Conservation (phyloP, 2,113 vertebrate genomes). For the Proterorhinus semilunaris region DNA sequence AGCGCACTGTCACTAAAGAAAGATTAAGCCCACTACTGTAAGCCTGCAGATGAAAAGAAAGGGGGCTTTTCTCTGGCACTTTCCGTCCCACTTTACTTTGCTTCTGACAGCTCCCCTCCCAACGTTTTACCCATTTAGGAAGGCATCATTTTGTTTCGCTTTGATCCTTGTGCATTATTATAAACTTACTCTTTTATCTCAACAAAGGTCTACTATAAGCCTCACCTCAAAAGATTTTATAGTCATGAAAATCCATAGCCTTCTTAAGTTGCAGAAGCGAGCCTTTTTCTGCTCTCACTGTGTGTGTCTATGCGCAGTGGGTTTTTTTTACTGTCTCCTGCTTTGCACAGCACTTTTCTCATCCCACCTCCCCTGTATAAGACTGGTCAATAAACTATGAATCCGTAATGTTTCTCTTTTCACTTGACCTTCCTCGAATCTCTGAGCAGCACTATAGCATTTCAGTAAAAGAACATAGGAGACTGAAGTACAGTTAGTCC, state of each 20-base stretch:
- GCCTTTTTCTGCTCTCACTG: not conserved
- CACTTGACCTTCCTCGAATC: constrained; percentile 13
- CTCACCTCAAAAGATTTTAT: not conserved
- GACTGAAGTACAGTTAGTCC: not conserved
- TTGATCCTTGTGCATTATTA: not conserved
- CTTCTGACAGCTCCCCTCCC: constrained; percentile 2
- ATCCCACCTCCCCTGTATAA: constrained; percentile 14
- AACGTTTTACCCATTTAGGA: constrained; percentile 12
- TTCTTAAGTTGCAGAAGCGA: not conserved
- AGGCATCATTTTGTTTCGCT: constrained; percentile 26
- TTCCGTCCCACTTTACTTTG: constrained; percentile 17
- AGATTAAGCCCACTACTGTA: constrained; percentile 53
- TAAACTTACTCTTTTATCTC: not conserved
- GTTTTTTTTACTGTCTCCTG: constrained; percentile 32
- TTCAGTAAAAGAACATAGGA: not conserved
- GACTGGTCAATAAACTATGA: constrained; percentile 4
- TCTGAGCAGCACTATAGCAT: not conserved
- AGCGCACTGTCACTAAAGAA: constrained; percentile 26
- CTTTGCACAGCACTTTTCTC: constrained; percentile 33
- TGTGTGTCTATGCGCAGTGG: not conserved
- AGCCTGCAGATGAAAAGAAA: constrained; percentile 55
- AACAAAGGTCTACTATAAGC: not conserved
- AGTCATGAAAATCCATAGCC: not conserved
- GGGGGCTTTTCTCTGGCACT: constrained; percentile 11
- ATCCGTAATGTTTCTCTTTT: constrained; percentile 6